Evolutionary conservation across 1,140 invertebrate genomes (phyloP), one percentile per base, ranked within the genome.

Genomic region (Cotesia vestalis): DNA sequence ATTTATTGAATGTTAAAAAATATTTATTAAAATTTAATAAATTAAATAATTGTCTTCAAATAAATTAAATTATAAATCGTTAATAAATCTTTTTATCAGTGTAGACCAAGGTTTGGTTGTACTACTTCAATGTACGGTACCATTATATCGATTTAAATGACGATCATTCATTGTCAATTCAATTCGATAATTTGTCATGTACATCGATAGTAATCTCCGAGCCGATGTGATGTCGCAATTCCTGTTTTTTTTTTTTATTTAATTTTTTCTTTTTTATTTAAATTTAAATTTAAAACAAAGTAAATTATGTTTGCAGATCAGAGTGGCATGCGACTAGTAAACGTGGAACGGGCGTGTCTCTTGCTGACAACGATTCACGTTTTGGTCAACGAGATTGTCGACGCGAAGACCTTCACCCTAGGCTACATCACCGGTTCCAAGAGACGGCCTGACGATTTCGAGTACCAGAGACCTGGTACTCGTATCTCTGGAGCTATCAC

Each of bases 401-500:
- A 79, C 52, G 79, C 78, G 6, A 78, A 80, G n/a, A 85, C 79
- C 1, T 91, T 91, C 78, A 90, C 89, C 27, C 83, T 94, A 60
- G 92, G 92, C n/a, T 94, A 94, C 80, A 84, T 94, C 53, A 94
- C 93, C 0, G 94, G 94, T 0, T 95, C 94, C 1, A 90, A 93
- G 76, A 84, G 94, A 55, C 87, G 89, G 53, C 90, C 90, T 6
- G 92, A 92, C 2, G 94, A 96, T 82, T 85, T 90, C 51, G 91
- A 91, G 77, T 96, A 96, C 83, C 89, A 91, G 57, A 88, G 92
- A 73, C 95, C 94, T 0, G 95, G 94, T 12, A 80, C 89, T 11
- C 89, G 88, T 52, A 92, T 93, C 74, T 93, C 92, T 72, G 96
- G 95, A 1, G 95, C 95, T 17, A 95, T 97, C 73, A 93, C 93